Base-by-base conservation (phyloP, 2,113 vertebrate species). In the Cynoglossus semilaevis region DNA sequence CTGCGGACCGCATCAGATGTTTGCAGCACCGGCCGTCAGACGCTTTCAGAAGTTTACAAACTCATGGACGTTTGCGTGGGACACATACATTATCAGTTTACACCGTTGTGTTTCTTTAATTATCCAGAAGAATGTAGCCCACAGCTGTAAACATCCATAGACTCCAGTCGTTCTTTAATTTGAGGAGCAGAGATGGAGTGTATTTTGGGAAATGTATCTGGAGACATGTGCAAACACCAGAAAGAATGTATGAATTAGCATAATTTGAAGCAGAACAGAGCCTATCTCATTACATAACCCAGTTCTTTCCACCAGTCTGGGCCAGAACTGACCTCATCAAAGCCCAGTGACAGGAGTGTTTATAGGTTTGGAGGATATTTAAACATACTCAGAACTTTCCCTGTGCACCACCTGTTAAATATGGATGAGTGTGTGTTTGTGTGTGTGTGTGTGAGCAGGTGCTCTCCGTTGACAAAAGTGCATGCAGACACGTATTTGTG, bases 11-110 rank as follows among this genome's bases (percentile, higher is more conserved):
- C 61, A 38, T 76, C 71, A 80, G 86, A 86, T 80, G 78, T 82
- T 82, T 75, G 70, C 72, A 52, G 11, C 38, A 11, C 11, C 51
- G 71, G 55, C 43, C 4, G 51, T 63, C 41, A 70, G 77, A 70
- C 75, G 77, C 80, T 81, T 80, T 72, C 42, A 77, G 72, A 81
- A 71, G 70, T 75, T 74, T 72, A 62, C 51, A 79, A 75, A 77
- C 63, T 76, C 57, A 72, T 74, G 68, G 74, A 62, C 72, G 63
- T 80, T 76, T 77, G 63, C 57, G 45, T 58, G 63, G 38, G 15
- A 42, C 41, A 15, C 56, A 70, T 63, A 51, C 51, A 71, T 60
- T 7, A 75, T 73, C 68, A 52, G 42, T 36, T 57, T 11, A 14
- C 15, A 17, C 6, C 5, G 3, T 45, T 41, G 43, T 67, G 40